phyloP scores from a whole-genome alignment of 2,797 vertebrate genomes.

The Fratercula arctica region DNA sequence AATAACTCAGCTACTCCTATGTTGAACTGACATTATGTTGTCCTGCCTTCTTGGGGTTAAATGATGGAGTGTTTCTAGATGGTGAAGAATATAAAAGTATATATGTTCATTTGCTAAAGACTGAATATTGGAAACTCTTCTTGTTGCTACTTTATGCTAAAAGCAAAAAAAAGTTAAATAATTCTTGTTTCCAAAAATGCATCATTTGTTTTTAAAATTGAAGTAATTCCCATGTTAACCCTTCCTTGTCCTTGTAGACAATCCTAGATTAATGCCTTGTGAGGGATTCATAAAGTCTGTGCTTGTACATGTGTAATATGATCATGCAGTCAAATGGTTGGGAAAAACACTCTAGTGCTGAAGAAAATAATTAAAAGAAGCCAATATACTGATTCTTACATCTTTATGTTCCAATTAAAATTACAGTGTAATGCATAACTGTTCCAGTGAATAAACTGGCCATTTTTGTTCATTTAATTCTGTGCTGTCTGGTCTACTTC shows the following conservation, averaged over 20 bases:
- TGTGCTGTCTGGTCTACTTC: conserved; percentile 44
- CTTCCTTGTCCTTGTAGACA: conserved; percentile 69
- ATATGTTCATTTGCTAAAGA: conserved; percentile 68
- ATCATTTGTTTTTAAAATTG: conserved; percentile 65
- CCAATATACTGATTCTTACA: conserved; percentile 68
- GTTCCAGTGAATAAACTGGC: conserved; percentile 81
- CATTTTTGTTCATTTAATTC: conserved; percentile 78
- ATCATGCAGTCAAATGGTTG: conserved; percentile 69
- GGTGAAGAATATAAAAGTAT: conserved; percentile 66
- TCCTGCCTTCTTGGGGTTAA: conserved; percentile 70
- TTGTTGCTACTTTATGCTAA: conserved; percentile 72
- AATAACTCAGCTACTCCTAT: conserved; percentile 65
- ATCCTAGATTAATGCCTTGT: conserved; percentile 68
- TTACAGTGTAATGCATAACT: conserved; percentile 78
- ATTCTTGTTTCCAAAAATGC: conserved; percentile 66
- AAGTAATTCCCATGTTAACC: conserved; percentile 66
- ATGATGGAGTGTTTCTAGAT: conserved; percentile 72
- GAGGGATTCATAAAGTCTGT: conserved; percentile 68
- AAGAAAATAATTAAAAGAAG: conserved; percentile 71
- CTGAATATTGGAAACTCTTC: conserved; percentile 57
- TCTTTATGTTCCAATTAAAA: conserved; percentile 74
- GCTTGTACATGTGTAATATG: conserved; percentile 70
- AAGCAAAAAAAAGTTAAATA: conserved; percentile 57
- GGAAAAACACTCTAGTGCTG: conserved; percentile 70
- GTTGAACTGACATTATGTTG: conserved; percentile 67